Base-by-base conservation (phyloP, 2,888 invertebrate species). In the Drosophila colorata region DNA sequence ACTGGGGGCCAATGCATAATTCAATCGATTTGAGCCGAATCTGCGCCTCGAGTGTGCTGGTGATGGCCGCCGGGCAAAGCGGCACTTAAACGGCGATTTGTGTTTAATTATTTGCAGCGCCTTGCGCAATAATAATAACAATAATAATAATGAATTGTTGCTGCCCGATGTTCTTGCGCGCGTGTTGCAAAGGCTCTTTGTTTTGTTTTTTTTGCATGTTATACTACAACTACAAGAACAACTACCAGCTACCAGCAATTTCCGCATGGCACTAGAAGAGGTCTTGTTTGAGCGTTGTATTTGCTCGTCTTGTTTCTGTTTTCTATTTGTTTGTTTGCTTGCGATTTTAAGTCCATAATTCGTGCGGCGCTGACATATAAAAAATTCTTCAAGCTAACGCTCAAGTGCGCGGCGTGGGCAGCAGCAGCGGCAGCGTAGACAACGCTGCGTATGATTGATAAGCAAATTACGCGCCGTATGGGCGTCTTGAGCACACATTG, bases 371-470 rank as follows among this genome's bases (percentile, higher is more conserved):
- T 83, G 88, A 70, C 69, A 78, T 56, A 81, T 33, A 88, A 70
- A 79, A 69, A 63, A 58, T 61, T 61, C 56, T 77, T 57, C 46
- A 56, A 49, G 38, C 41, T 40, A 65, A 46, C 66, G 13, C 13
- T 74, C 60, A 78, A 74, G 74, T 74, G 73, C 43, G 53, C 46
- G 38, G 78, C 44, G 72, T 78, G 74, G 73, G 74, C 38, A 37
- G 58, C 20, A 69, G 47, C 37, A 2, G 8, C 28, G 2, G 28
- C 28, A 28, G 28, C 37, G 51, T 51, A 51, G 64, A 67, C 68
- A 78, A 66, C 57, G 47, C 33, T 74, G 78, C 88, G 88, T 85
- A 87, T 88, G 87, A 85, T 89, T 87, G 89, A 85, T 85, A 84
- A 88, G 87, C 84, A 58, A 85, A 67, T 68, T 76, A 73, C 52